Evolutionary conservation across 2,113 vertebrate genomes (phyloP).

Genomic region (Muntiacus reevesi): DNA sequence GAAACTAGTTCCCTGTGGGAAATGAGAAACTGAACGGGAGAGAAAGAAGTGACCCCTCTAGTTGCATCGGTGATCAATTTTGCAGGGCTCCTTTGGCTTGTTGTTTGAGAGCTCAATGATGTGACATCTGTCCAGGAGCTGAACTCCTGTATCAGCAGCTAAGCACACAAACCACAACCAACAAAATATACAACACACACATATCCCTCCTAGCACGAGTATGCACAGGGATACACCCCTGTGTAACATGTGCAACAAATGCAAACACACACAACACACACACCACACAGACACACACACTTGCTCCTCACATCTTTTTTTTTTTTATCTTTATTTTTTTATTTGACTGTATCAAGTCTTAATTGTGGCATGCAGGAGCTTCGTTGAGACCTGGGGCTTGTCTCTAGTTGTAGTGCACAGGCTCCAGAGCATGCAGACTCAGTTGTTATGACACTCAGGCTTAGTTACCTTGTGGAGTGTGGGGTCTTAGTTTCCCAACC

Average conservation of each 20-base stretch:
- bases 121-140: conserved; percentile 64
- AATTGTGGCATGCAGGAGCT: neutral
- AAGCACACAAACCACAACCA: neutral
- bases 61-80: neutral
- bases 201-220: rapidly evolving
- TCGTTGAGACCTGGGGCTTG: neutral
- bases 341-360: neutral
- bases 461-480: neutral
- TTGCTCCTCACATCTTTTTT: neutral
- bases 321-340: neutral
- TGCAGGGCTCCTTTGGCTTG: neutral
- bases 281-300: too few species aligned
- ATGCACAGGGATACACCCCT: neutral
- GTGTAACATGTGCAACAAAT: neutral
- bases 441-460: neutral
- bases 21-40: neutral
- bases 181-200: neutral
- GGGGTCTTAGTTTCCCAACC: neutral
- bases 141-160: neutral
- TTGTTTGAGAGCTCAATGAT: conserved; percentile 12
- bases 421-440: neutral
- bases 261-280: too few species aligned
- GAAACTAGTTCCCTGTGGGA: conserved; percentile 63
- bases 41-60: neutral
- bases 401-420: neutral